phyloP scores from a whole-genome alignment of 2,888 invertebrate genomes.

The Oligia latruncula region DNA sequence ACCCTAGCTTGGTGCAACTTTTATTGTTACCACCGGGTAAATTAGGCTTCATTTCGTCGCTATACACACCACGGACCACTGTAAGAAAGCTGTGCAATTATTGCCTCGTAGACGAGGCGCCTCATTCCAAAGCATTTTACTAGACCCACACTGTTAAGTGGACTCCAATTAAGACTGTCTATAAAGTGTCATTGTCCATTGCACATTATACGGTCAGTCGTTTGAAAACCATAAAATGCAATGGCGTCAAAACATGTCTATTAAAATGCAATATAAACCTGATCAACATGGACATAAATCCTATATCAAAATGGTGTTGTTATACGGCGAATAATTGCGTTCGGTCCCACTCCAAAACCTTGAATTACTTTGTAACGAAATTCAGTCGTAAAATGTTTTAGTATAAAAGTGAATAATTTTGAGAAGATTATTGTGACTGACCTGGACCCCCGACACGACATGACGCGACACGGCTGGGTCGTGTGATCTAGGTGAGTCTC shows the following conservation, averaged over 20 bases:
- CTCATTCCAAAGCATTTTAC: conserved; percentile 15
- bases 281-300: conserved; percentile 28
- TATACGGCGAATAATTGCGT: conserved; percentile 24
- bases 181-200: conserved; percentile 51
- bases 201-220: conserved; percentile 43
- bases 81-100: conserved; percentile 9
- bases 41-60: neutral
- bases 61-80: neutral
- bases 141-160: conserved; percentile 26
- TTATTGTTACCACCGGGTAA: too few relatives aligned
- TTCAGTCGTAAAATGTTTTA: conserved; percentile 12
- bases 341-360: conserved; percentile 11
- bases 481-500: neutral
- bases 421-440: conserved; percentile 8
- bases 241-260: conserved; percentile 44
- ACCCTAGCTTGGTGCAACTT: too few relatives aligned
- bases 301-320: conserved; percentile 14
- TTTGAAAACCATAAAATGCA: conserved; percentile 53
- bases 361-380: conserved; percentile 17
- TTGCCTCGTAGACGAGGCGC: neutral
- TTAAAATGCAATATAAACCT: conserved; percentile 48
- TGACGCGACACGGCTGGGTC: neutral
- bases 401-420: neutral
- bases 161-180: conserved; percentile 47
- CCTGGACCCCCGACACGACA: neutral